Evolutionary conservation across 2,888 invertebrate genomes (phyloP), one percentile per base, ranked within the genome.

Genomic region (Entomobrya multifasciata): DNA sequence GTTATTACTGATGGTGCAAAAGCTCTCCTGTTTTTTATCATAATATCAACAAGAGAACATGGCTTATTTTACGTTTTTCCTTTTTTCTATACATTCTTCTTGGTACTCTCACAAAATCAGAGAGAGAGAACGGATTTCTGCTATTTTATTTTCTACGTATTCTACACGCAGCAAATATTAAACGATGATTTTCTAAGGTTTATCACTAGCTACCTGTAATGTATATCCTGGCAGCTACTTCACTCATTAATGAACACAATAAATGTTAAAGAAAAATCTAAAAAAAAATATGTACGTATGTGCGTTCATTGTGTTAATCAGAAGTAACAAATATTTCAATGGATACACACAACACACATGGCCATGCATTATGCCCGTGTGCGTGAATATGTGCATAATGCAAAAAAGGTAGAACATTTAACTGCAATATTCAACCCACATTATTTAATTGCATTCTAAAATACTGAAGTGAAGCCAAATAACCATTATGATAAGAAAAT

Each of bases 231-330:
- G 76, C 70, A 52, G 76, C 70, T 77, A 81, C 27, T 72, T 70
- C 81, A 81, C 76, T 86, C 86, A 86, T 86, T 86, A 86, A 67
- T 76, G 55, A 77, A 81, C 55, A 86, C 86, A 86, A 86, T 86
- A 81, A 86, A 74, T 86, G 86, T 86, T 86, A 70, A 86, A 86
- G 86, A 86, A 60, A 86, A 74, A 25, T 55, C 5, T 36, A 36
- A 11, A 25, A 65, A n/a, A 78, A 62, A 77, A 17, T 44, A 36
- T 36, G 36, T 36, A 8, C 8, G 36, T 52, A 17, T 17, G 17
- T 65, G 20, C 65, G 36, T 72, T 72, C 27, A 72, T 20, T n/a
- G 41, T 17, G 67, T 20, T 67, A 36, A 20, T 41, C 47, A 72
- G 27, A 27, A 60, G 6, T 6, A 36, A 20, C 27, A 0, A 62